Conservation (phyloP, 1,140 invertebrate species). For the Lordiphosa stackelbergi region DNA sequence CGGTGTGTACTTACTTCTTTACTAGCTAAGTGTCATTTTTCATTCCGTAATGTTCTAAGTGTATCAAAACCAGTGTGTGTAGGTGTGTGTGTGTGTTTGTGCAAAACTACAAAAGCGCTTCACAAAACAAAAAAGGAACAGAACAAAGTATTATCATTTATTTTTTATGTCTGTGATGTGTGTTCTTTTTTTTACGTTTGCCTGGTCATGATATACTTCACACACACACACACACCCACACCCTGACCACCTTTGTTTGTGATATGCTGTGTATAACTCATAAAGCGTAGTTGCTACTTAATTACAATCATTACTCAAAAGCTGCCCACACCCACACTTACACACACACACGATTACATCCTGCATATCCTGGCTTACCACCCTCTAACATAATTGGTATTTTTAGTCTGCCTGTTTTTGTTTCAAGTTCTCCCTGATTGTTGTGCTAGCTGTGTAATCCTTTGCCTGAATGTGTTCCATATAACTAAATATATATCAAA, state of each 20-base stretch:
- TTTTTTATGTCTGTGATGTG: slow-evolving; percentile 36
- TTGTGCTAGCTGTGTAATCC: slow-evolving; percentile 57
- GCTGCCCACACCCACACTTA: slow-evolving; percentile 33
- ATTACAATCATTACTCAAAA: slow-evolving; percentile 74
- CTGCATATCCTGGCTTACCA: slow-evolving; percentile 11
- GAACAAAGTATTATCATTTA: slow-evolving; percentile 62
- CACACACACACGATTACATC: slow-evolving; percentile 6
- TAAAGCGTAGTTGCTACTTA: slow-evolving; percentile 72
- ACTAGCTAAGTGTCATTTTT: slow-evolving; percentile 59
- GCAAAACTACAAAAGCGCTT: slow-evolving; percentile 12
- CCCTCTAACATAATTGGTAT: slow-evolving; percentile 49
- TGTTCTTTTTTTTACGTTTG: slow-evolving; percentile 59
- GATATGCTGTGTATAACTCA: slow-evolving; percentile 65
- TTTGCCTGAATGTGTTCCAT: slow-evolving; percentile 64
- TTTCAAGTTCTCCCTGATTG: slow-evolving; percentile 37
- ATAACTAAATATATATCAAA: slow-evolving; percentile 48
- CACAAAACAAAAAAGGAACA: slow-evolving; percentile 20
- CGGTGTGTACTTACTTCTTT: slow-evolving; percentile 44
- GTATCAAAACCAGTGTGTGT: slow-evolving; percentile 16
- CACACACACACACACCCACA: slow-evolving; percentile 20
- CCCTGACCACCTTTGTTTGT: slow-evolving; percentile 52
- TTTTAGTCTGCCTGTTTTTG: slow-evolving; percentile 56
- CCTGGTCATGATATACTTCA: slow-evolving; percentile 64
- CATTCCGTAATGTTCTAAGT: slow-evolving; percentile 51
- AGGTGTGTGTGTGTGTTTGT: slow-evolving; percentile 38